Evolutionary conservation across 23 tunicate species (phyloP).

Genomic region (Styela clava): DNA sequence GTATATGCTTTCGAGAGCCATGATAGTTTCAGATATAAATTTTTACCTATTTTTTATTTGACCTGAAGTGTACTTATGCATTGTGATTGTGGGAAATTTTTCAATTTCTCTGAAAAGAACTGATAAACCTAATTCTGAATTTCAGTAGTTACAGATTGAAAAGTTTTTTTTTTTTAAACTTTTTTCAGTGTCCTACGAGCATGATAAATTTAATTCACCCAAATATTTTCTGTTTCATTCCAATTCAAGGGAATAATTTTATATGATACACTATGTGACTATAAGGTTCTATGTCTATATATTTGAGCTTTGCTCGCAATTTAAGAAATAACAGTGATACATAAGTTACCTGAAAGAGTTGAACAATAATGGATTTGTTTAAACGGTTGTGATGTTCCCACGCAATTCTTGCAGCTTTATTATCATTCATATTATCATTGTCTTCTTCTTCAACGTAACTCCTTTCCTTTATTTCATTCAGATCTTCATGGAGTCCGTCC

Average conservation of each 20-base stretch:
- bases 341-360: constrained; percentile 61
- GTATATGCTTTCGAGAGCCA: too few species aligned
- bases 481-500: constrained; percentile 85
- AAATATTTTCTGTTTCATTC: too few species aligned
- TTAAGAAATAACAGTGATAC: not conserved
- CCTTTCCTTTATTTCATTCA: constrained; percentile 37
- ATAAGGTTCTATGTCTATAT: not conserved
- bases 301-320: not conserved
- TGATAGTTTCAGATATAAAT: too few species aligned
- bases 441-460: constrained; percentile 62
- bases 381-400: constrained; percentile 64
- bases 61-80: too few species aligned
- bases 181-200: too few species aligned
- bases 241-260: not conserved
- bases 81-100: too few species aligned
- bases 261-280: not conserved
- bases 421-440: constrained; percentile 51
- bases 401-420: constrained; percentile 55
- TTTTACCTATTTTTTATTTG: too few species aligned
- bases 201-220: too few species aligned
- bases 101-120: too few species aligned
- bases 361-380: constrained; percentile 73
- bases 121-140: too few species aligned
- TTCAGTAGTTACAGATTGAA: too few species aligned
- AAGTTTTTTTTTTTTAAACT: too few species aligned